Evolutionary conservation across 2,888 invertebrate species (phyloP).

Genomic region (Auanema sp.): DNA sequence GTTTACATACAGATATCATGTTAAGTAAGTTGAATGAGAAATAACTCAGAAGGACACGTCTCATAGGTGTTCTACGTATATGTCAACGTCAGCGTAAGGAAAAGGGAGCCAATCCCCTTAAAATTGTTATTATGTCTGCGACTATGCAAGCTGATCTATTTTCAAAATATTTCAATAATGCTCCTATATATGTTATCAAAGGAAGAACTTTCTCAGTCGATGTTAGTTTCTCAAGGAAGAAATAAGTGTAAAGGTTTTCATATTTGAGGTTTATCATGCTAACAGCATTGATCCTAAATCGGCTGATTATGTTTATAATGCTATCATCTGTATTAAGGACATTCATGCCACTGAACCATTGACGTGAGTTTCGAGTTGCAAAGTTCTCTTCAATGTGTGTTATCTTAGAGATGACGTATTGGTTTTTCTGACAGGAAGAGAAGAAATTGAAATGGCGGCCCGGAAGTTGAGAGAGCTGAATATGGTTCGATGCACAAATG

Average conservation of each 20-base stretch:
- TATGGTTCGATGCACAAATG: conserved; percentile 11
- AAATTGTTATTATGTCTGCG: conserved; percentile 88
- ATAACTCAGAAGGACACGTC: not conserved
- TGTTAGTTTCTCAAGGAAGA: conserved; percentile 53
- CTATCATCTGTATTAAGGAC: conserved; percentile 67
- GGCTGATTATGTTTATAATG: conserved; percentile 66
- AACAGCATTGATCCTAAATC: conserved; percentile 25
- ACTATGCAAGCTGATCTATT: conserved; percentile 89
- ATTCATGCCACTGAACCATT: conserved; percentile 65
- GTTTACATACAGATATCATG: conserved; percentile 79
- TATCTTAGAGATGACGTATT: conserved; percentile 55
- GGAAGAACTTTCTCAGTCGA: conserved; percentile 80
- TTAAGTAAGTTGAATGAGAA: conserved; percentile 27
- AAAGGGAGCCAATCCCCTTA: conserved; percentile 57
- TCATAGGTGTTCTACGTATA: conserved; percentile 38
- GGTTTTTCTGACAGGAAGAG: conserved; percentile 80
- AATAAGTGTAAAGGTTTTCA: not conserved
- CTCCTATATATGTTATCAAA: conserved; percentile 83
- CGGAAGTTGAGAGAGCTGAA: conserved; percentile 64
- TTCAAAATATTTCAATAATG: conserved; percentile 82
- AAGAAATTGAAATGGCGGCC: conserved; percentile 79
- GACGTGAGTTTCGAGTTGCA: conserved; percentile 14
- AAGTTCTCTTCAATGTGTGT: not conserved
- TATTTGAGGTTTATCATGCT: conserved; percentile 47
- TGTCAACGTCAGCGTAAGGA: conserved; percentile 40